Evolutionary conservation across 2,797 vertebrate species (phyloP).

Genomic region (Sebastes taczanowskii): DNA sequence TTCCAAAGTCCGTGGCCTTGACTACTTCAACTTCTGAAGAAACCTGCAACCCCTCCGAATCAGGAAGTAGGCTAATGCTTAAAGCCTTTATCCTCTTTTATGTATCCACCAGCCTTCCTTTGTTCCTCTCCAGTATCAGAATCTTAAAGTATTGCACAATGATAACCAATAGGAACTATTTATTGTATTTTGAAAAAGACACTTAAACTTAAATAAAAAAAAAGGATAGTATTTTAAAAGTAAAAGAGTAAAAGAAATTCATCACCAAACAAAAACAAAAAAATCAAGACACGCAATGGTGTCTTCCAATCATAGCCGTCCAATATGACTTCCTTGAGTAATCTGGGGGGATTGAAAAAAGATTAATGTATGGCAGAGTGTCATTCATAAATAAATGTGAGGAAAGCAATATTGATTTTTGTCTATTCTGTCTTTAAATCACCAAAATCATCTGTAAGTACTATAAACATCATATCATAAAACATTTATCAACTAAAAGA

Average conservation of each 20-base stretch:
- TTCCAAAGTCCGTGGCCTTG: neutral
- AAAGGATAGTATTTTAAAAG: neutral
- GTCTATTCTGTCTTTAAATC: neutral
- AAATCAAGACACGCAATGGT: slow-evolving; percentile 3
- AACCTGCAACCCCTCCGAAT: neutral
- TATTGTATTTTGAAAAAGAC: neutral
- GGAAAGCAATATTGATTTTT: neutral
- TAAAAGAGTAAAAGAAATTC: neutral
- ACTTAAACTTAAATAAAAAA: neutral
- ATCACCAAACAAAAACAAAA: neutral
- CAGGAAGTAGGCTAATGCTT: slow-evolving; percentile 52
- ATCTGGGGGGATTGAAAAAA: slow-evolving; percentile 59
- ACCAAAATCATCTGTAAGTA: neutral
- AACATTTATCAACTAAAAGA: neutral
- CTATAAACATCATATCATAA: neutral
- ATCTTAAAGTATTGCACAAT: neutral
- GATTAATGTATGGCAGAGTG: slow-evolving; percentile 38
- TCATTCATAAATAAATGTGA: neutral
- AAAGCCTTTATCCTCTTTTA: slow-evolving; percentile 66
- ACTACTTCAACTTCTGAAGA: neutral
- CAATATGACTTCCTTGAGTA: slow-evolving; percentile 49
- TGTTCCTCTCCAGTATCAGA: slow-evolving; percentile 20
- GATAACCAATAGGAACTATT: neutral
- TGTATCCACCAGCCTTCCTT: slow-evolving; percentile 33
- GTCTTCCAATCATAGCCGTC: slow-evolving; percentile 33